Base-by-base conservation (phyloP, 2,113 vertebrate species). In the Heteronetta atricapilla region DNA sequence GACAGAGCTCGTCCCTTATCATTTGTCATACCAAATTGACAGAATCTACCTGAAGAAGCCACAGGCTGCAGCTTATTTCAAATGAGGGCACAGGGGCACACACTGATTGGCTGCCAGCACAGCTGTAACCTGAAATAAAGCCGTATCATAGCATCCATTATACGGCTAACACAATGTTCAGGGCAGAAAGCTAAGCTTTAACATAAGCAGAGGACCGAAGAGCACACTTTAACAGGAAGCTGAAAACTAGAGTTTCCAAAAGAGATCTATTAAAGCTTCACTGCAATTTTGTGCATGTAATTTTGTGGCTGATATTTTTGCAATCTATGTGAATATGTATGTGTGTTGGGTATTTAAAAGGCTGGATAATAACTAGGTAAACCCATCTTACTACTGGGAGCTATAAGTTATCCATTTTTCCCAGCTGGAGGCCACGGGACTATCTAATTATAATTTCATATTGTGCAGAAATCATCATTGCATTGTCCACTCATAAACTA, bases 1-100 rank as follows among this genome's bases (percentile, higher is more conserved):
- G 96, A 95, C 92, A 93, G 93, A 96, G 66, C 34, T 94, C 31
- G 6, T 68, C 74, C 84, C 92, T 93, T 89, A 93, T 74, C 81
- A 93, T 84, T 68, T 28, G 88, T 80, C 87, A 52, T 80, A 46
- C 79, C 95, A 94, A 90, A 91, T 82, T 92, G 77, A 66, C 55
- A 80, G 75, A 85, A 82, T 56, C 48, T 92, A 90, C 79, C 77
- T 94, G 77, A 17, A 92, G 69, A 60, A 97, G 62, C 19, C 73
- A 82, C 72, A 92, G 55, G 33, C 80, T 93, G 75, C 64, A 60
- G 72, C 72, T 91, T 36, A n/a, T 72, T 93, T 96, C 95, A 94
- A 85, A 91, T 75, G 89, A 81, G 62, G 58, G 87, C 69, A 81
- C 68, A 82, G 81, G 87, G 86, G 25, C 70, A 88, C 66, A 75